Conservation (phyloP, 1,140 invertebrate species). For the Pogonomyrmex californicus region DNA sequence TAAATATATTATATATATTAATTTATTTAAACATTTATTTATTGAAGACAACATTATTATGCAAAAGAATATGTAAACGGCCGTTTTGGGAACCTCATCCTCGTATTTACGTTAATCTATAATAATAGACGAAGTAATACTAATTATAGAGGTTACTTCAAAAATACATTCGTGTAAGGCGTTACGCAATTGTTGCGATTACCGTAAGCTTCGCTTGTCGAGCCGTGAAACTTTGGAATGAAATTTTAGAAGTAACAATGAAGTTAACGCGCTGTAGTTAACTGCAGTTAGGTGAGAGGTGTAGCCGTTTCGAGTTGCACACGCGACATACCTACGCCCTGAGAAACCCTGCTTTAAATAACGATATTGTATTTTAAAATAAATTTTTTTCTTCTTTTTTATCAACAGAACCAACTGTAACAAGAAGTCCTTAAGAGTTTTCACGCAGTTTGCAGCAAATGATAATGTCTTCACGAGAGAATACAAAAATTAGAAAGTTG, state of each 20-base stretch:
- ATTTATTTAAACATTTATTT: too few relatives aligned
- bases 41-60: not conserved
- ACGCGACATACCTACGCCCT: not conserved
- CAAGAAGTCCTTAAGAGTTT: not conserved
- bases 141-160: slow-evolving; percentile 27
- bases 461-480: not conserved
- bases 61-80: not conserved
- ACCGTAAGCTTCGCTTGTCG: slow-evolving; percentile 6
- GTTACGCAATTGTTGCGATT: slow-evolving; percentile 35
- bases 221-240: slow-evolving; percentile 26
- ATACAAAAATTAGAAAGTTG: slow-evolving; percentile 1
- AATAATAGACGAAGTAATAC: not conserved
- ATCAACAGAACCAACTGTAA: not conserved
- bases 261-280: slow-evolving; percentile 45
- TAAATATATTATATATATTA: too few relatives aligned
- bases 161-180: not conserved
- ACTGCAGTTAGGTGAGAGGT: slow-evolving; percentile 14
- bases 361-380: not conserved
- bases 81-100: not conserved
- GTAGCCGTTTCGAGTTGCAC: slow-evolving; percentile 29
- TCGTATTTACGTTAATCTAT: not conserved
- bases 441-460: not conserved
- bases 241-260: slow-evolving; percentile 59
- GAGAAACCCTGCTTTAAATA: not conserved
- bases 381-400: not conserved